Conservation (phyloP, 92 coral and sea anemone species). For the Diadumene lineata region DNA sequence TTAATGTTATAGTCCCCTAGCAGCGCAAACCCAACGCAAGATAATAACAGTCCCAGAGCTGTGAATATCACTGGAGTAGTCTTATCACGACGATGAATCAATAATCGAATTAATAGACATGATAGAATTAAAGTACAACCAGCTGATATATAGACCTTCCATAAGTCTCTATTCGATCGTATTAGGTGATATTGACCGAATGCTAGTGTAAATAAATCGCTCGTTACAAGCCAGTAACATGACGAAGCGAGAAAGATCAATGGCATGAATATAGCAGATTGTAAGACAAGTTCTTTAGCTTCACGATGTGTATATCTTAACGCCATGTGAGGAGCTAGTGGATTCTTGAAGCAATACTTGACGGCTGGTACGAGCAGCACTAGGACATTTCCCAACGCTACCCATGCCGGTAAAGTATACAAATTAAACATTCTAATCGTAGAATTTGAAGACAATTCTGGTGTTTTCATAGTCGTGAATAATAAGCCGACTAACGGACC, state of each 20-base stretch:
- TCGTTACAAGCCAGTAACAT: conserved; percentile 84
- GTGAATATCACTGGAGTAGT: conserved; percentile 64
- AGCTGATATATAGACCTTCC: conserved; percentile 90
- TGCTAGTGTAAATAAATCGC: conserved; percentile 82
- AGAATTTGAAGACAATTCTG: conserved; percentile 29
- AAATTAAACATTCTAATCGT: conserved; percentile 51
- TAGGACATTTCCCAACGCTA: conserved; percentile 71
- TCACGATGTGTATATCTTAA: conserved; percentile 85
- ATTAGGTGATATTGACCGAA: conserved; percentile 89
- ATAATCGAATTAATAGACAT: conserved; percentile 56
- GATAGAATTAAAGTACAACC: conserved; percentile 66
- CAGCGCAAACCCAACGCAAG: conserved; percentile 68
- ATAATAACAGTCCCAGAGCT: conserved; percentile 67
- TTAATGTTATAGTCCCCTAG: conserved; percentile 61
- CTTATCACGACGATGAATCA: conserved; percentile 61
- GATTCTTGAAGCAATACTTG: conserved; percentile 84
- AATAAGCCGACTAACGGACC: conserved; percentile 82
- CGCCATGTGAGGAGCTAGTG: conserved; percentile 93
- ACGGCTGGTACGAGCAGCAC: conserved; percentile 74
- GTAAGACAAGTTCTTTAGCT: conserved; percentile 72
- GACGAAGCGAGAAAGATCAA: conserved; percentile 71
- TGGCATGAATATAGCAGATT: conserved; percentile 58
- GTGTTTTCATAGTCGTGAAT: conserved; percentile 48
- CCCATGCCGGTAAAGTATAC: conserved; percentile 90
- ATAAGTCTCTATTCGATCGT: conserved; percentile 55